Conservation (phyloP, 1,140 invertebrate species). For the Aphis gossypii region DNA sequence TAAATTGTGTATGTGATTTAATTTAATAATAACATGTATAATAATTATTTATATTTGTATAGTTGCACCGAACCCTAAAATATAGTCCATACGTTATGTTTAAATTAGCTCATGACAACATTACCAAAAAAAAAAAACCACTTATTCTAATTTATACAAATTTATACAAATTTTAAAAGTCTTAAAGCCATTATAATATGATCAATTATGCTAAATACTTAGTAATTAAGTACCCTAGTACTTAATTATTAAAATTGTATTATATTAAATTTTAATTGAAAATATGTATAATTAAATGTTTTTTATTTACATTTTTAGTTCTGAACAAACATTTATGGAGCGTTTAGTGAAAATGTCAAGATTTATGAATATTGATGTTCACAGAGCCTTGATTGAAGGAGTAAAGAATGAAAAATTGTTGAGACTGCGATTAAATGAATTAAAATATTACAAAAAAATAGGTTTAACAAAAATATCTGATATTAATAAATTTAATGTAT, state of each 20-base stretch:
- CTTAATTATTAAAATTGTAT: not conserved
- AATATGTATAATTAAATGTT: not conserved
- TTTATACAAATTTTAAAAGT: not conserved
- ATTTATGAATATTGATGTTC: constrained; percentile 23
- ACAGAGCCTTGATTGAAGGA: not conserved
- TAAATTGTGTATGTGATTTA: not conserved
- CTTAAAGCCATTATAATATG: not conserved
- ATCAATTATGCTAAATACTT: not conserved
- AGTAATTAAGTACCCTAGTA: too few species aligned
- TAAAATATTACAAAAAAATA: not conserved
- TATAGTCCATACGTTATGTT: too few species aligned
- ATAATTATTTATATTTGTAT: not conserved
- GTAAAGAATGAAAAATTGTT: constrained; percentile 11
- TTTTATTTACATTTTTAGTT: constrained; percentile 5
- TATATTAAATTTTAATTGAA: not conserved
- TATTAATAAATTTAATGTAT: not conserved
- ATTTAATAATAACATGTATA: not conserved
- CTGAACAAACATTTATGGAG: not conserved
- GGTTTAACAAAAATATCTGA: constrained; percentile 13
- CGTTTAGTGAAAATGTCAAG: constrained; percentile 1
- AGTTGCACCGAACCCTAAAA: not conserved
- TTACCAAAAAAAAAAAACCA: not conserved
- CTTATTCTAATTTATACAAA: not conserved
- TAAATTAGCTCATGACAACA: too few species aligned
- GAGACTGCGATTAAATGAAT: not conserved